phyloP scores from a whole-genome alignment of 1,140 invertebrate genomes.

The Pteromalus puparum region DNA sequence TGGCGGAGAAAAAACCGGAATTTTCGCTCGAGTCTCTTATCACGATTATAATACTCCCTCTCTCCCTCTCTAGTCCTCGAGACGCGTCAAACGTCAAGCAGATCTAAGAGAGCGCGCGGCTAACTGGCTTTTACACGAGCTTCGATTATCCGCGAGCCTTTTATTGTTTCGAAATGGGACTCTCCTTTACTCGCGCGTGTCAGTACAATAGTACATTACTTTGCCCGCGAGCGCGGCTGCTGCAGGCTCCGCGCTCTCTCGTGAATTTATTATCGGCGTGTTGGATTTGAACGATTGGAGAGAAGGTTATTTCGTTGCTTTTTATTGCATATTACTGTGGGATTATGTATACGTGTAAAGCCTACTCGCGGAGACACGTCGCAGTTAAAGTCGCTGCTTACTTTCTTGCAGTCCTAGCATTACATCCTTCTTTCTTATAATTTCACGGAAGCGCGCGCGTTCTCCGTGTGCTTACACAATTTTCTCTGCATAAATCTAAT shows the following conservation, averaged over 20 bases:
- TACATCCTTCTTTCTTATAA: neutral
- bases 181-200: slow-evolving; percentile 16
- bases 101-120: neutral
- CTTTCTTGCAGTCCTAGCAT: neutral
- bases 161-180: slow-evolving; percentile 34
- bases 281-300: slow-evolving; percentile 16
- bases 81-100: neutral
- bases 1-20: neutral
- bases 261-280: slow-evolving; percentile 14
- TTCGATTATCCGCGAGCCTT: slow-evolving; percentile 28
- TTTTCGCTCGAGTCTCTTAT: neutral
- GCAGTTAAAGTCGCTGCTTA: neutral
- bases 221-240: neutral
- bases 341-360: neutral
- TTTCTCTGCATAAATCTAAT: neutral
- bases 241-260: neutral
- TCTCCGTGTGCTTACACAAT: neutral
- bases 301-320: neutral
- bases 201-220: slow-evolving; percentile 39
- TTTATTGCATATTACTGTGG: slow-evolving; percentile 1
- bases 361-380: neutral
- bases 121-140: neutral
- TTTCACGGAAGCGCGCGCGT: neutral
- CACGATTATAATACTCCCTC: neutral
- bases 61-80: neutral